Conservation (phyloP, 1,140 invertebrate genomes). For the Grapholita molesta region DNA sequence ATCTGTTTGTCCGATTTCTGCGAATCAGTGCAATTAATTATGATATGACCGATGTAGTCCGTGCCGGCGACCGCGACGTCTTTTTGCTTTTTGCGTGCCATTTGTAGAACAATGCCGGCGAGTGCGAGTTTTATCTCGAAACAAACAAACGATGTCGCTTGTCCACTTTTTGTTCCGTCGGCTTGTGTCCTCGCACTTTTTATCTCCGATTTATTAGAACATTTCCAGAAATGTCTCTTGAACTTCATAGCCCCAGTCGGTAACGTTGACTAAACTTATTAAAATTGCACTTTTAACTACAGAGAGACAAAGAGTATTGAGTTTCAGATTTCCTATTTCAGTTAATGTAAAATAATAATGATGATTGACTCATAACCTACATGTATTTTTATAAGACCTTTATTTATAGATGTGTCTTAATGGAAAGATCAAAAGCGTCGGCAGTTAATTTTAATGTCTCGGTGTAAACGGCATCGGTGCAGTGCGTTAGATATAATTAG, state of each 20-base stretch:
- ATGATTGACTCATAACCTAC: conserved; percentile 58
- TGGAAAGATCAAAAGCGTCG: conserved; percentile 74
- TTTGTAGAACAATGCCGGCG: conserved; percentile 64
- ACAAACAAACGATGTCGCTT: conserved; percentile 47
- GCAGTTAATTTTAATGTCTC: conserved; percentile 76
- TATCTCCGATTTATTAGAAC: conserved; percentile 43
- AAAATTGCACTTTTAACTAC: conserved; percentile 32
- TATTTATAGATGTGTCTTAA: conserved; percentile 71
- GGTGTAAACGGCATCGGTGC: conserved; percentile 57
- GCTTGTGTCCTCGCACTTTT: conserved; percentile 35
- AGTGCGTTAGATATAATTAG: conserved; percentile 71
- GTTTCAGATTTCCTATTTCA: no score
- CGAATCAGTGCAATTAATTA: conserved; percentile 70
- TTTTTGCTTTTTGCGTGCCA: conserved; percentile 61
- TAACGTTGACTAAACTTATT: conserved; percentile 47
- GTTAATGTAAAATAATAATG: conserved; percentile 10
- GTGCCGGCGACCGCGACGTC: conserved; percentile 31
- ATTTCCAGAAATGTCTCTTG: conserved; percentile 35
- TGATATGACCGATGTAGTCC: conserved; percentile 51
- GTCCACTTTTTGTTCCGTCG: conserved; percentile 43
- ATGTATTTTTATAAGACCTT: conserved; percentile 54
- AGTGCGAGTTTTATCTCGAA: conserved; percentile 59
- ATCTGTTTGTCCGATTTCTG: conserved; percentile 56
- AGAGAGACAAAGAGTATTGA: no score
- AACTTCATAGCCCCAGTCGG: conserved; percentile 25